Percentiles rank a stretch among this genome's conserved stretches.
Evolutionary conservation across 64 coral and sea anemone genomes (phyloP).

Genomic region (Porites lutea): DNA sequence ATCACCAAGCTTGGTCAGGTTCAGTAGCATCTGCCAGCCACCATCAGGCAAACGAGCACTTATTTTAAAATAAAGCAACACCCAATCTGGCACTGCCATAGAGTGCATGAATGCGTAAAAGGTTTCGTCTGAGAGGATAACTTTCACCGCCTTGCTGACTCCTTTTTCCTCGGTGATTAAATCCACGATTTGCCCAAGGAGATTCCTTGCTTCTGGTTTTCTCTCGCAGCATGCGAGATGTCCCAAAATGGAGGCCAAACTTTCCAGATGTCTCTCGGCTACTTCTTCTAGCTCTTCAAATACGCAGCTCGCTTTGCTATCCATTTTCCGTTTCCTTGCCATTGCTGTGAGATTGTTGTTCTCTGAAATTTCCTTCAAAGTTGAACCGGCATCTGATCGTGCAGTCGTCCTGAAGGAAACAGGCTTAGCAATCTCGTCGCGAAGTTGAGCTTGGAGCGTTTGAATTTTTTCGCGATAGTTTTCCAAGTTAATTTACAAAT

Average conservation of each 20-base stretch:
- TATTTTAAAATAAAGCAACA: conserved; percentile 6
- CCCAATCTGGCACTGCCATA: conserved; percentile 2
- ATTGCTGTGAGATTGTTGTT: too few species aligned
- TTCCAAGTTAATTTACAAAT: neutral
- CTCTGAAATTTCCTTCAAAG: too few species aligned
- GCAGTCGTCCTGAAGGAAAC: too few species aligned
- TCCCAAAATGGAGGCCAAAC: too few species aligned
- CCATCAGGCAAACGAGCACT: conserved; percentile 7
- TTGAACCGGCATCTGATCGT: too few species aligned
- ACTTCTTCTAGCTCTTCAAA: too few species aligned
- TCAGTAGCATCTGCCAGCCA: conserved; percentile 15
- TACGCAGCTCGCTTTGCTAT: too few species aligned
- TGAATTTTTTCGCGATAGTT: neutral
- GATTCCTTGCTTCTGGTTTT: neutral
- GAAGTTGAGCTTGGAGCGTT: neutral
- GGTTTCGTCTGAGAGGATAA: neutral
- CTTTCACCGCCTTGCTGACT: neutral
- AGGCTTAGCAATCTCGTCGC: neutral
- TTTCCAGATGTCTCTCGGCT: too few species aligned
- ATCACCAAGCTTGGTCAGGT: conserved; percentile 2
- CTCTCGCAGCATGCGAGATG: too few species aligned
- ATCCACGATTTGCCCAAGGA: neutral
- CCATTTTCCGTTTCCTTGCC: too few species aligned
- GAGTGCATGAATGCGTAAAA: neutral
- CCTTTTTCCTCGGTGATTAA: neutral